Conservation (phyloP, 2,888 invertebrate genomes). For the Lasioglossum villosulum region DNA sequence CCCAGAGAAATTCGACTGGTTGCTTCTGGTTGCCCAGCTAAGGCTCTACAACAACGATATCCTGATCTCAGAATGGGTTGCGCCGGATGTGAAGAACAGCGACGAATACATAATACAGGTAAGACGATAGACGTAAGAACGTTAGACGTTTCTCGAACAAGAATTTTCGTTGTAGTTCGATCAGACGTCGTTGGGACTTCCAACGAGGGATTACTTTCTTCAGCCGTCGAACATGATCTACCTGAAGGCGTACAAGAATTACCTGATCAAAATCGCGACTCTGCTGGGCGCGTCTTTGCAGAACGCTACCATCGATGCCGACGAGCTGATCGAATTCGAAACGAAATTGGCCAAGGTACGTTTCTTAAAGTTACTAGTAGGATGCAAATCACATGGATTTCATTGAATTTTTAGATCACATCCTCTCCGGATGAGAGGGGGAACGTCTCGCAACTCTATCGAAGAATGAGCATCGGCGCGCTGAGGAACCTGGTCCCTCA, state of each 20-base stretch:
- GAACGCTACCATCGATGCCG: constrained; percentile 88
- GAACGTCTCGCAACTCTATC: constrained; percentile 94
- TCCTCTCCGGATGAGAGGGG: constrained; percentile 91
- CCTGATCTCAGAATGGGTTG: constrained; percentile 94
- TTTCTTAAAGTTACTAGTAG: too few relatives aligned
- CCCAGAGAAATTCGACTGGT: constrained; percentile 88
- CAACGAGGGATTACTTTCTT: constrained; percentile 91
- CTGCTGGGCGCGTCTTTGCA: constrained; percentile 90
- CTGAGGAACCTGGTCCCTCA: constrained; percentile 89
- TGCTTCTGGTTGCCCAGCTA: constrained; percentile 90
- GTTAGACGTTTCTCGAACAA: too few relatives aligned
- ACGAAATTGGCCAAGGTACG: constrained; percentile 88
- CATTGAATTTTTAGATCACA: constrained; percentile 87
- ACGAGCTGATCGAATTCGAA: constrained; percentile 92
- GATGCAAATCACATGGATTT: background rate
- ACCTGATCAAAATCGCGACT: constrained; percentile 90
- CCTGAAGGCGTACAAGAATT: constrained; percentile 91
- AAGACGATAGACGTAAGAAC: too few relatives aligned
- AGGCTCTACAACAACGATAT: constrained; percentile 94
- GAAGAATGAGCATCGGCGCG: constrained; percentile 90
- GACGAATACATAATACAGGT: constrained; percentile 94
- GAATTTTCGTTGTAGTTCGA: constrained; percentile 88
- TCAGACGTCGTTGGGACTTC: constrained; percentile 90
- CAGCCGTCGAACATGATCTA: constrained; percentile 89
- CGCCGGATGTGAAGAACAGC: constrained; percentile 97